phyloP scores from a whole-genome alignment of 2,888 invertebrate genomes.

The Xylophagus ater region DNA sequence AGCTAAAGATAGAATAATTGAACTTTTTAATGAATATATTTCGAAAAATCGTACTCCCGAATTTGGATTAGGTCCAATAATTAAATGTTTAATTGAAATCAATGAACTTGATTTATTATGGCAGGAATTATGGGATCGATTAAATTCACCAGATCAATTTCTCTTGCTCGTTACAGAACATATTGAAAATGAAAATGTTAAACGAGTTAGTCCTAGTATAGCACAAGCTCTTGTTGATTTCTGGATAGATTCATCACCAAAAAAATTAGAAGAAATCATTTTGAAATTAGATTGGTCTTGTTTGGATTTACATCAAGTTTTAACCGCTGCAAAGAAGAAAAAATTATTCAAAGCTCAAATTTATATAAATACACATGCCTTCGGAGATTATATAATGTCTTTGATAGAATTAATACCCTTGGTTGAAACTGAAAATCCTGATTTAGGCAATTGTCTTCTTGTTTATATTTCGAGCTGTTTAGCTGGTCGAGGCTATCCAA shows the following conservation, averaged over 20 bases:
- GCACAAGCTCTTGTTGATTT: constrained; percentile 61
- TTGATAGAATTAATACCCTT: constrained; percentile 54
- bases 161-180: constrained; percentile 60
- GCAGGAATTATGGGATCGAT: constrained; percentile 50
- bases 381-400: constrained; percentile 63
- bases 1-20: constrained; percentile 36
- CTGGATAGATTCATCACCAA: constrained; percentile 48
- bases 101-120: constrained; percentile 45
- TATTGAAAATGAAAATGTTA: constrained; percentile 52
- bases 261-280: constrained; percentile 57
- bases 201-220: constrained; percentile 53
- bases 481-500: constrained; percentile 74
- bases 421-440: constrained; percentile 41
- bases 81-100: constrained; percentile 35
- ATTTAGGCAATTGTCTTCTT: constrained; percentile 69
- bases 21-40: constrained; percentile 41
- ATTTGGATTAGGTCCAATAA: constrained; percentile 34
- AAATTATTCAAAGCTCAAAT: constrained; percentile 41
- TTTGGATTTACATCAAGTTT: constrained; percentile 62
- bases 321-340: constrained; percentile 33
- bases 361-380: constrained; percentile 65
- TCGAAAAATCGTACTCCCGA: constrained; percentile 36
- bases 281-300: constrained; percentile 61
- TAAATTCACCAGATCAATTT: constrained; percentile 47
- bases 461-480: constrained; percentile 81